A percentile compares a stretch with the other conserved stretches of the same genome.
Evolutionary conservation across 2,797 vertebrate species (phyloP).

Genomic region (Tragopan temminckii): DNA sequence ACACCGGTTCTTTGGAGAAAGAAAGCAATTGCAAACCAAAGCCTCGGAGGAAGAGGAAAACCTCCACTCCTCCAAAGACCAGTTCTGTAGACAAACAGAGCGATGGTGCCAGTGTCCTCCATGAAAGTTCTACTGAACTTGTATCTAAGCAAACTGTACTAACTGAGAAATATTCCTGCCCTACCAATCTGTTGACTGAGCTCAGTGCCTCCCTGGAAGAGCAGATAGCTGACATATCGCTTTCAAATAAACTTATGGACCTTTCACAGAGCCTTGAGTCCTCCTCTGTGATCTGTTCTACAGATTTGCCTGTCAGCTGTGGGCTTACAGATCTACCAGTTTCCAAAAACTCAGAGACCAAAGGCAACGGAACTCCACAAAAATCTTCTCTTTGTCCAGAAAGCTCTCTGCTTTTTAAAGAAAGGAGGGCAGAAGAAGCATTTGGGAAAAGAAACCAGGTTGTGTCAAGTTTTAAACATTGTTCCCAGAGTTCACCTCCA

Average conservation of each 20-base stretch:
- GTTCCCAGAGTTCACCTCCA: neutral
- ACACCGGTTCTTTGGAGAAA: neutral
- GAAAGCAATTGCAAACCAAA: neutral
- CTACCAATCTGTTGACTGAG: neutral
- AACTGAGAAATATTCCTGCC: neutral
- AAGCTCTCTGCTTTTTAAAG: neutral
- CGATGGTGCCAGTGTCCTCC: neutral
- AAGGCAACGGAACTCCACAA: neutral
- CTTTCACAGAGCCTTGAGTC: neutral
- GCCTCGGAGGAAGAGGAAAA: neutral
- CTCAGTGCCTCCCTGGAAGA: constrained; percentile 2
- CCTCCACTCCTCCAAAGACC: neutral
- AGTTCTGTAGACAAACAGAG: neutral
- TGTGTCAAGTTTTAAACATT: neutral
- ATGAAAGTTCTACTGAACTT: neutral
- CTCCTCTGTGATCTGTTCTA: neutral
- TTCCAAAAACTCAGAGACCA: neutral
- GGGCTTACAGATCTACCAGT: neutral
- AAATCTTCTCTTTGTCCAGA: neutral
- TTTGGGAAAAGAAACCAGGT: neutral
- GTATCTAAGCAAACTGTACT: neutral
- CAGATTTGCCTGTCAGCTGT: neutral
- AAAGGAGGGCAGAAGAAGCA: neutral
- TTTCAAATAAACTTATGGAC: neutral
- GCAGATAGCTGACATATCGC: constrained; percentile 25